Conservation (phyloP, 2,113 vertebrate genomes). For the Phycodurus eques region DNA sequence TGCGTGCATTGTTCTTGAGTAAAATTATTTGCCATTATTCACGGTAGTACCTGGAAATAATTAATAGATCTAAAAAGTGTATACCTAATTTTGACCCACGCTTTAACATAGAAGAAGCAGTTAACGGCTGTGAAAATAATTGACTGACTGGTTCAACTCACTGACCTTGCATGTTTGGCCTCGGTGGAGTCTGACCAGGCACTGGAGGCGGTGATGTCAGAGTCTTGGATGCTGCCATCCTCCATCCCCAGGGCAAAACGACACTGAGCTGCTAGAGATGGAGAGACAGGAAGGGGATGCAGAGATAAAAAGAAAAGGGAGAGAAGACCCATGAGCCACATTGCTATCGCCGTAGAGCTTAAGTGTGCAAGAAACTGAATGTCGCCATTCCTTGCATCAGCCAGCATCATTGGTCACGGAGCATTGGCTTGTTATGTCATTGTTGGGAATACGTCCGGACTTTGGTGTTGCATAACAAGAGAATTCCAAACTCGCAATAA, state of each 20-base stretch:
- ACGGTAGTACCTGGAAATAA: neutral
- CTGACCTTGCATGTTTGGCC: constrained; percentile 87
- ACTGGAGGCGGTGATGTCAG: constrained; percentile 87
- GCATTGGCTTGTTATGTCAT: constrained; percentile 54
- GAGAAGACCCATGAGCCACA: constrained; percentile 26
- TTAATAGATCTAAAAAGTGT: too few species aligned
- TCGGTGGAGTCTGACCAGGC: constrained; percentile 93
- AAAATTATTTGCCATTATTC: neutral
- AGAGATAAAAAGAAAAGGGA: neutral
- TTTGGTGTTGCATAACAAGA: constrained; percentile 25
- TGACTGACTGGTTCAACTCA: neutral
- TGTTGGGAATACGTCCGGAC: constrained; percentile 52
- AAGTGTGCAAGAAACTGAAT: constrained; percentile 32
- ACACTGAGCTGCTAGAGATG: constrained; percentile 76
- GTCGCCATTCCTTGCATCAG: constrained; percentile 44
- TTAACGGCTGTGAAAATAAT: neutral
- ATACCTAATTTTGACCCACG: too few species aligned
- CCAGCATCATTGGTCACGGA: constrained; percentile 43
- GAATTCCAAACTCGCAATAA: constrained; percentile 5
- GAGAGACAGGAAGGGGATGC: neutral
- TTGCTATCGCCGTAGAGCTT: constrained; percentile 20
- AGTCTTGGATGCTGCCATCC: constrained; percentile 86
- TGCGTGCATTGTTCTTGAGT: neutral
- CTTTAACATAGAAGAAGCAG: neutral
- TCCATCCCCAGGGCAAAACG: constrained; percentile 95